Evolutionary conservation across 2,888 invertebrate genomes (phyloP).

Genomic region (Plagodis pulveraria): DNA sequence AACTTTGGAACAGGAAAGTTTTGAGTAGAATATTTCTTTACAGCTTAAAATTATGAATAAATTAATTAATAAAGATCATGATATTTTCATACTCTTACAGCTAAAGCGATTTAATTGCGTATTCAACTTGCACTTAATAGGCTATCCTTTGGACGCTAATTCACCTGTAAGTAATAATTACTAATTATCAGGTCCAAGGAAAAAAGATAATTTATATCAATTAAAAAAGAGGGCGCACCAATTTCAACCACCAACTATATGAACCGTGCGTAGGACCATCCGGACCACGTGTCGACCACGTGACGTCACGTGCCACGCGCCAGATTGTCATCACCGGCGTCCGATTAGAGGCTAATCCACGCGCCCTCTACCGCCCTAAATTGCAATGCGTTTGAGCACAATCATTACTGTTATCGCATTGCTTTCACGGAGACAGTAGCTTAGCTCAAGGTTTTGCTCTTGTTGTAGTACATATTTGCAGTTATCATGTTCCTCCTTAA

Average conservation of each 20-base stretch:
- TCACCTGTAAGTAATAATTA: too few species aligned
- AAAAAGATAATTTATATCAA: slow-evolving; percentile 28
- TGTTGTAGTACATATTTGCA: too few species aligned
- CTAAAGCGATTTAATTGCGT: too few species aligned
- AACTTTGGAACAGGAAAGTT: too few species aligned
- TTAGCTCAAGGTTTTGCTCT: not conserved
- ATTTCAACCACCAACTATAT: slow-evolving; percentile 34
- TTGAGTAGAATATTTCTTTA: too few species aligned
- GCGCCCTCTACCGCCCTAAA: slow-evolving; percentile 62
- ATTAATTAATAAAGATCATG: too few species aligned
- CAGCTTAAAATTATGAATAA: too few species aligned
- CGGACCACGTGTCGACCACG: slow-evolving; percentile 29
- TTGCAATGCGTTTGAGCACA: slow-evolving; percentile 67
- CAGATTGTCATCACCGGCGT: slow-evolving; percentile 78
- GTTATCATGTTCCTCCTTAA: too few species aligned
- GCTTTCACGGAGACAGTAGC: slow-evolving; percentile 7
- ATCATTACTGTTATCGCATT: slow-evolving; percentile 56
- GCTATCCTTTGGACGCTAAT: too few species aligned
- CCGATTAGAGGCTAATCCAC: slow-evolving; percentile 78
- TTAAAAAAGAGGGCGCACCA: slow-evolving; percentile 35
- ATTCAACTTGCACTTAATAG: too few species aligned
- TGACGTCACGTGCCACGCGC: slow-evolving; percentile 36
- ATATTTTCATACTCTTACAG: too few species aligned
- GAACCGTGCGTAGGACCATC: slow-evolving; percentile 18
- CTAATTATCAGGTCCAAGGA: too few species aligned